Evolutionary conservation across 2,113 vertebrate species (phyloP).

Genomic region (Trematomus loennbergii): DNA sequence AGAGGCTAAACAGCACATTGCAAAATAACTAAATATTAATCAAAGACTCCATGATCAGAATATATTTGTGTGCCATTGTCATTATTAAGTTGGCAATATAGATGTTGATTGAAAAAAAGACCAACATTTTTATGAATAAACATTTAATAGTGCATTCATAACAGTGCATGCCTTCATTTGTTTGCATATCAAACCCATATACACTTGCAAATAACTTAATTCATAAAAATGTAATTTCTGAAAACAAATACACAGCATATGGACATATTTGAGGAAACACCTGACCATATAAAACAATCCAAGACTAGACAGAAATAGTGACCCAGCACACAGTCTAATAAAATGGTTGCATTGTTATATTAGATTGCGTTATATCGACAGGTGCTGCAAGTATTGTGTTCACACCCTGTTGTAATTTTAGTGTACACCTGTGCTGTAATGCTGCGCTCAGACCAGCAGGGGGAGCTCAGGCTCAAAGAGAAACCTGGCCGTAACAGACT

Average conservation of each 20-base stretch:
- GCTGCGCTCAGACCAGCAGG: slow-evolving; percentile 46
- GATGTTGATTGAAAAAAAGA: background rate
- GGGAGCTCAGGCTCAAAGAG: slow-evolving; percentile 33
- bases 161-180: slow-evolving; percentile 51
- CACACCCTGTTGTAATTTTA: slow-evolving; percentile 5
- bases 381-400: slow-evolving; percentile 1
- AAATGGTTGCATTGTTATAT: background rate
- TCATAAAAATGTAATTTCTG: slow-evolving; percentile 39
- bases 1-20: too few species aligned
- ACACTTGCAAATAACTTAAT: slow-evolving; percentile 68
- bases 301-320: background rate
- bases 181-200: slow-evolving; percentile 56
- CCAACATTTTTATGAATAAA: slow-evolving; percentile 39
- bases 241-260: slow-evolving; percentile 20
- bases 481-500: slow-evolving; percentile 44
- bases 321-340: background rate
- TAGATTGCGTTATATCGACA: slow-evolving; percentile 22
- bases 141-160: slow-evolving; percentile 67
- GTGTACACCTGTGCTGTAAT: slow-evolving; percentile 46
- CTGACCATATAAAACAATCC: slow-evolving; percentile 20
- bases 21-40: too few species aligned
- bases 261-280: slow-evolving; percentile 18
- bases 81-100: background rate
- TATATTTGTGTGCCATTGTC: too few species aligned
- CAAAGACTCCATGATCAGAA: too few species aligned